A percentile compares a stretch with the other conserved stretches of the same genome.
These are phyloP conservation scores for Teleogryllus occipitalis DNA, from an alignment of 1,140 invertebrate species.

Conservation along the genomic window DNA sequence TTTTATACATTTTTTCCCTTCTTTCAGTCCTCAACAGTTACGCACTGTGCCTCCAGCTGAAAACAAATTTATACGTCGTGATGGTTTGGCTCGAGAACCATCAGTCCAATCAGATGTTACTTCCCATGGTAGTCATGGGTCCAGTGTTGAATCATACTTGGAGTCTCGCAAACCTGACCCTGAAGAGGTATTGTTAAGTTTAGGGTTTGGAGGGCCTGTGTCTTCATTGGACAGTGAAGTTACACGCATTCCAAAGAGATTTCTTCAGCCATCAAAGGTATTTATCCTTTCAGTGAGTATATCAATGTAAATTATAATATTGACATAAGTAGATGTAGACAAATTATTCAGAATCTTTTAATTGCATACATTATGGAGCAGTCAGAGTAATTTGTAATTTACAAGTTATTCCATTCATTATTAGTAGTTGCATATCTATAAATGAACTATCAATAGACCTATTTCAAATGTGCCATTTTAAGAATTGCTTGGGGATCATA, in stretches of 20 bases:
- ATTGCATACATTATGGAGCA: too few relatives aligned
- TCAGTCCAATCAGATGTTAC: conserved; percentile 53
- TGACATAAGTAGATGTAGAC: too few relatives aligned
- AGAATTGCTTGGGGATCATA: too few relatives aligned
- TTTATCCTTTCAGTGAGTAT: too few relatives aligned
- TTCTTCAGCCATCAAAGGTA: conserved; percentile 46
- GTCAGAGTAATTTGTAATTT: too few relatives aligned
- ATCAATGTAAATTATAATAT: too few relatives aligned
- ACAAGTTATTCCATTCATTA: too few relatives aligned
- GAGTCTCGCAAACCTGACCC: conserved; percentile 64
- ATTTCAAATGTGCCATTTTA: too few relatives aligned
- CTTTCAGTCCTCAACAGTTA: not conserved
- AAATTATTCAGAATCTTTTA: too few relatives aligned
- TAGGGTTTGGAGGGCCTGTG: conserved; percentile 55
- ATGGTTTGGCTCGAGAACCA: conserved; percentile 42
- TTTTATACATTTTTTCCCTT: not conserved
- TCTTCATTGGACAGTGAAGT: conserved; percentile 32
- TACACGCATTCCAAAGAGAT: conserved; percentile 56
- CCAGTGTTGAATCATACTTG: conserved; percentile 63
- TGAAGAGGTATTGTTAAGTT: conserved; percentile 57
- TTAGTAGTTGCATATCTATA: too few relatives aligned
- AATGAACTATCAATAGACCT: too few relatives aligned
- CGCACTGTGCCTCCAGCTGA: not conserved
- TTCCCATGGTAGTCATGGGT: conserved; percentile 54
- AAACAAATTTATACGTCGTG: not conserved